Evolutionary conservation across 2,797 vertebrate species (phyloP).

Genomic region (Sebastes taczanowskii): DNA sequence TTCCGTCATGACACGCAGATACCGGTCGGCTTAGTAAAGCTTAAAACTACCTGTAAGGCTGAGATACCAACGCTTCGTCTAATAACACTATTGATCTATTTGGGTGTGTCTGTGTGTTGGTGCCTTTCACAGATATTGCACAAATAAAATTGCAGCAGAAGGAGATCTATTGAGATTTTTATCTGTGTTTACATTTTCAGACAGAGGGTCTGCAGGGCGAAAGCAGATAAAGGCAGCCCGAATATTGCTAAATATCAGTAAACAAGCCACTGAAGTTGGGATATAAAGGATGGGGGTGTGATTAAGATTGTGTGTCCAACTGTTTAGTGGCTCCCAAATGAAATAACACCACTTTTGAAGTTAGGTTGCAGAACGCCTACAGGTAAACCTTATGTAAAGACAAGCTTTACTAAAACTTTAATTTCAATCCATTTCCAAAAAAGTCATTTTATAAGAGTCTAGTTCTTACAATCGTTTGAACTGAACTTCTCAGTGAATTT

Average conservation of each 20-base stretch:
- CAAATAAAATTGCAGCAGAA: not conserved
- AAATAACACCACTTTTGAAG: not conserved
- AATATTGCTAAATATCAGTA: not conserved
- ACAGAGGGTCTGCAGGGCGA: not conserved
- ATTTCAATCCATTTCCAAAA: not conserved
- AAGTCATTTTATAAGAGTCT: not conserved
- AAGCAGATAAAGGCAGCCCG: not conserved
- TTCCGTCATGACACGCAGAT: not conserved
- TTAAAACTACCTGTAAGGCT: constrained; percentile 9
- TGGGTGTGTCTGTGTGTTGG: not conserved
- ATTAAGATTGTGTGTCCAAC: not conserved
- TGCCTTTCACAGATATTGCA: constrained; percentile 3
- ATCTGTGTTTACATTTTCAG: not conserved
- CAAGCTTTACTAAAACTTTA: not conserved
- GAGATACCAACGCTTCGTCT: constrained; percentile 21
- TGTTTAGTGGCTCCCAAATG: not conserved
- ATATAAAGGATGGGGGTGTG: not conserved
- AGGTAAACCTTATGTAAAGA: not conserved
- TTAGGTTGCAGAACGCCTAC: not conserved
- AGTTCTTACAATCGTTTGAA: not conserved
- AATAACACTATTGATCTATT: constrained; percentile 42
- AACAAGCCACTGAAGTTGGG: not conserved
- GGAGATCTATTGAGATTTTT: not conserved
- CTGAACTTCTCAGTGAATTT: not conserved
- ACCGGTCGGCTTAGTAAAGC: not conserved